Evolutionary conservation across 2,888 invertebrate genomes (phyloP).

Genomic region (Leptinotarsa juncta): DNA sequence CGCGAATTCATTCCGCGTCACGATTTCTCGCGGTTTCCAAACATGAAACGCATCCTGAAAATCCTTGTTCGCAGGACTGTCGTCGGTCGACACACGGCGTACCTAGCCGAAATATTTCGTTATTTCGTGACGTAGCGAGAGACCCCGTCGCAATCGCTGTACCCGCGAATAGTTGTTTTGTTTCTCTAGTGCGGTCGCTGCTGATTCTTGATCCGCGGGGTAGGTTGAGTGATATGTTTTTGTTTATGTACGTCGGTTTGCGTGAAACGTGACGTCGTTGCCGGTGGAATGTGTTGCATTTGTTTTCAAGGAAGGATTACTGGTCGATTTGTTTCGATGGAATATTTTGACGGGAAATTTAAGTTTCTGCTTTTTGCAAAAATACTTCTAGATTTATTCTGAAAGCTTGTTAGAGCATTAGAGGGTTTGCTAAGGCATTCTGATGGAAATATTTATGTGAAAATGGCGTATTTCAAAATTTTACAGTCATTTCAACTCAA

Average conservation of each 20-base stretch:
- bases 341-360: background rate
- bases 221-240: conserved; percentile 1
- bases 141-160: conserved; percentile 13
- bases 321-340: background rate
- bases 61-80: conserved; percentile 8
- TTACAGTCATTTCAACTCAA: too few relatives aligned
- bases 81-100: conserved; percentile 28
- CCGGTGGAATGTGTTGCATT: conserved; percentile 10
- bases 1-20: conserved; percentile 6
- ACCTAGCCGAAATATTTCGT: conserved; percentile 35
- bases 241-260: background rate
- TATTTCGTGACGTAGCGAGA: conserved; percentile 16
- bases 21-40: conserved; percentile 9
- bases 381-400: background rate
- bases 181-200: conserved; percentile 40
- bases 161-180: conserved; percentile 29
- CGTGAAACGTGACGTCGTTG: background rate
- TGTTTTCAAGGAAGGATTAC: conserved; percentile 1
- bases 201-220: background rate
- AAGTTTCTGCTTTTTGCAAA: background rate
- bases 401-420: too few relatives aligned
- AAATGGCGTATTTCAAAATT: too few relatives aligned
- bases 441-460: too few relatives aligned
- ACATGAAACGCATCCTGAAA: conserved; percentile 5
- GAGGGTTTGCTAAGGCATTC: too few relatives aligned